Evolutionary conservation across 2,113 vertebrate species (phyloP).

Genomic region (Sminthopsis crassicaudata): DNA sequence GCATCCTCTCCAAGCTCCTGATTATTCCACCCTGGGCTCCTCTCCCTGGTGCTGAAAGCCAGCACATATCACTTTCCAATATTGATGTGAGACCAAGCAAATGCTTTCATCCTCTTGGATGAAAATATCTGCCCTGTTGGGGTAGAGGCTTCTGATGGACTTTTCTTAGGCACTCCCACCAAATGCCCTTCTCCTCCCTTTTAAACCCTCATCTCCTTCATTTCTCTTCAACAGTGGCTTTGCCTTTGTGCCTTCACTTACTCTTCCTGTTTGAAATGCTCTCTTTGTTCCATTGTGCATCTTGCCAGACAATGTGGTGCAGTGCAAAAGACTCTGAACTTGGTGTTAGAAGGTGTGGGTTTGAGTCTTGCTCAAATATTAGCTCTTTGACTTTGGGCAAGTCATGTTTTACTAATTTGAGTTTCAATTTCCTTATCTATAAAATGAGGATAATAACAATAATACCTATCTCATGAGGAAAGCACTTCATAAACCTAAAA

Average conservation of each 20-base stretch:
- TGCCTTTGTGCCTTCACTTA: background rate
- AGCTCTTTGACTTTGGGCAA: background rate
- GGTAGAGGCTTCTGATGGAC: background rate
- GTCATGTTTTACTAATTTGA: background rate
- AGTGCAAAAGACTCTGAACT: background rate
- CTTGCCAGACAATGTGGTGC: background rate
- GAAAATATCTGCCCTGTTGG: background rate
- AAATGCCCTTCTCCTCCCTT: background rate
- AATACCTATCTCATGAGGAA: background rate
- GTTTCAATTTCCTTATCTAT: background rate
- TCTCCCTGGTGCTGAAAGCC: background rate
- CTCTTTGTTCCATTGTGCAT: background rate
- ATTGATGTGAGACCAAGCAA: background rate
- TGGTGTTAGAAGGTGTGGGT: background rate
- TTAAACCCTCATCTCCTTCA: background rate
- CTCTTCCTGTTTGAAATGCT: background rate
- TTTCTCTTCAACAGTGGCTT: background rate
- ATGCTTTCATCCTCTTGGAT: background rate
- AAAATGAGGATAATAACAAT: background rate
- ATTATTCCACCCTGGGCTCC: conserved; percentile 74
- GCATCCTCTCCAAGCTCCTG: conserved; percentile 68
- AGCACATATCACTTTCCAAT: background rate
- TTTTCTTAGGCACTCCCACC: background rate
- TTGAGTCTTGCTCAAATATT: background rate
- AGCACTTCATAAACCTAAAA: background rate